Percentiles rank a stretch among this genome's conserved stretches.
These are phyloP conservation scores for Belonocnema kinseyi DNA, from an alignment of 1,140 invertebrate genomes.

Conservation along the genomic window DNA sequence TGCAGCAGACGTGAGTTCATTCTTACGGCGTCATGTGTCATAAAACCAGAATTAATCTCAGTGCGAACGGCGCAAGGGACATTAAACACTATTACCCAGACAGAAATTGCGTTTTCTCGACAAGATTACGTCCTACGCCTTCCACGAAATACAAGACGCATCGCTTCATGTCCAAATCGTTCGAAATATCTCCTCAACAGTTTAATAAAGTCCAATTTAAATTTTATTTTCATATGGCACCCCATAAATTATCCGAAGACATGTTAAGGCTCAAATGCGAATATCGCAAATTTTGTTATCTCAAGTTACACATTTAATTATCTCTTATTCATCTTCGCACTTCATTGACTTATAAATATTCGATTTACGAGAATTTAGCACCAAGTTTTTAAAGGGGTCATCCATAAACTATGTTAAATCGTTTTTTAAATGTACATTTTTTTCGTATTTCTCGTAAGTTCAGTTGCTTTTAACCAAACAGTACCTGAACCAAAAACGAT, in stretches of 20 bases:
- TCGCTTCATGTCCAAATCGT: constrained; percentile 10
- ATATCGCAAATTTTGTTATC: not conserved
- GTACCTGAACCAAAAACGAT: no score
- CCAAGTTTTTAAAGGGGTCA: no score
- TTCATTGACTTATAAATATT: no score
- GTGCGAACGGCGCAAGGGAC: constrained; percentile 28
- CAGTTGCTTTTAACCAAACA: no score
- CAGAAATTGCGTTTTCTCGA: constrained; percentile 30
- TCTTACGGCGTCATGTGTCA: constrained; percentile 29
- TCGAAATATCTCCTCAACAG: constrained; percentile 1
- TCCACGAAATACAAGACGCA: constrained; percentile 24
- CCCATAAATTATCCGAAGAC: not conserved
- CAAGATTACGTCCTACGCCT: constrained; percentile 23
- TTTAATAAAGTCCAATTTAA: constrained; percentile 22
- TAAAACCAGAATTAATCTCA: constrained; percentile 30
- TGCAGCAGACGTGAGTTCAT: constrained; percentile 18
- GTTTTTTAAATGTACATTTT: no score
- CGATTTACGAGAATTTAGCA: no score
- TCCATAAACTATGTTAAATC: no score
- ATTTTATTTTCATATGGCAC: not conserved
- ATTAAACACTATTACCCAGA: constrained; percentile 30
- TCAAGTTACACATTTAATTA: no score
- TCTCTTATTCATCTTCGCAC: no score
- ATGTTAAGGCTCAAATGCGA: not conserved
- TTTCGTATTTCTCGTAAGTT: no score